Percentiles rank a stretch among this genome's conserved stretches.
Evolutionary conservation across 2,797 vertebrate genomes (phyloP).

Genomic region (Eupleurogrammus muticus): DNA sequence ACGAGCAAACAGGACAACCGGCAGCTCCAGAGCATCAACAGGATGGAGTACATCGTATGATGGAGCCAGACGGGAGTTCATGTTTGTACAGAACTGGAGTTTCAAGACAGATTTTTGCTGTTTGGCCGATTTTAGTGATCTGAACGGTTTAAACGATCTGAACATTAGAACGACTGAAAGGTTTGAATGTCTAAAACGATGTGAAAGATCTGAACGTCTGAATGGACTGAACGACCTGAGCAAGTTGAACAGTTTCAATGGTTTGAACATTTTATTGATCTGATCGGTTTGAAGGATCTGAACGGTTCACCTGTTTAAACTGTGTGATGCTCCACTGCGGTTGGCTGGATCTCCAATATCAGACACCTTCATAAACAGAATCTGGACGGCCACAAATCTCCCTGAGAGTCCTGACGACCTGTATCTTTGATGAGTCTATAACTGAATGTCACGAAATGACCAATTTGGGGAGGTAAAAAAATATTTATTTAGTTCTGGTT

Average conservation of each 20-base stretch:
- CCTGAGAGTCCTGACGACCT: background rate
- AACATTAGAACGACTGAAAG: too few relatives aligned
- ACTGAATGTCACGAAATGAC: constrained; percentile 88
- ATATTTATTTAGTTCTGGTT: constrained; percentile 68
- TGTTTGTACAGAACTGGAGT: too few relatives aligned
- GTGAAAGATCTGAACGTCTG: too few relatives aligned
- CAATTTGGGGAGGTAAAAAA: constrained; percentile 70
- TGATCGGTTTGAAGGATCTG: too few relatives aligned
- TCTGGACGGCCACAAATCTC: background rate
- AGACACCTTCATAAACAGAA: background rate
- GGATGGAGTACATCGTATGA: constrained; percentile 91
- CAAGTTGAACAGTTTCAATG: too few relatives aligned
- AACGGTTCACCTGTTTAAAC: too few relatives aligned
- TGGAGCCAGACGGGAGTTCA: too few relatives aligned
- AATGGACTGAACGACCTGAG: too few relatives aligned
- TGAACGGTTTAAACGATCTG: too few relatives aligned
- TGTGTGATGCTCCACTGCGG: too few relatives aligned
- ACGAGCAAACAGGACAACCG: constrained; percentile 95
- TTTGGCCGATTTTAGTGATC: constrained; percentile 34
- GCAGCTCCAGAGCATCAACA: constrained; percentile 89
- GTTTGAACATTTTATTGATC: too few relatives aligned
- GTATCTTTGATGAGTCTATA: constrained; percentile 8
- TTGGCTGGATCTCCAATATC: constrained; percentile 20
- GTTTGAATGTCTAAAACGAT: too few relatives aligned
- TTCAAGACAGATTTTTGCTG: background rate